These are phyloP conservation scores for Andricus quercusramuli DNA, from an alignment of 2,888 invertebrate genomes.

Conservation along the genomic window DNA sequence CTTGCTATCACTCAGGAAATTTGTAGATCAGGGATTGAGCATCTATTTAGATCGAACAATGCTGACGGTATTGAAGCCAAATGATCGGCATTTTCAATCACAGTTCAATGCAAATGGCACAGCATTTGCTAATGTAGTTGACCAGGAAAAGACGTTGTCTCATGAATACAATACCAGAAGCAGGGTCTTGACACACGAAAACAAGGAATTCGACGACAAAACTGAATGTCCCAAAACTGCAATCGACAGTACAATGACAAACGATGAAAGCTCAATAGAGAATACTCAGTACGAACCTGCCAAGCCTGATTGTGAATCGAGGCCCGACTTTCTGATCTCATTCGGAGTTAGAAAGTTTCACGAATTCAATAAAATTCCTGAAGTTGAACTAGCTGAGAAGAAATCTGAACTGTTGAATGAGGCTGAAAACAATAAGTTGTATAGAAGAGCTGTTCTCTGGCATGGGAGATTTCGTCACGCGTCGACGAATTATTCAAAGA, in stretches of 20 bases:
- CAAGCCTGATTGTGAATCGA: not conserved
- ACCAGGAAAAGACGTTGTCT: not conserved
- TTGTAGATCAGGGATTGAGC: constrained; percentile 24
- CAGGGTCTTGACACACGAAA: not conserved
- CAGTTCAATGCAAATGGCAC: too few relatives aligned
- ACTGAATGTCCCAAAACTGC: not conserved
- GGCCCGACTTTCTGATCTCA: not conserved
- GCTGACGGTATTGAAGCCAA: not conserved
- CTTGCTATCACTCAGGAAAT: constrained; percentile 39
- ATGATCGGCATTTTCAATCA: not conserved
- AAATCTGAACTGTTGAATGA: not conserved
- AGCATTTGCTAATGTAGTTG: too few relatives aligned
- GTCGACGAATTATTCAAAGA: not conserved
- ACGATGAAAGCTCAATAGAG: too few relatives aligned
- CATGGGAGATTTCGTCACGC: not conserved
- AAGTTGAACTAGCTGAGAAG: not conserved
- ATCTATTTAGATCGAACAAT: constrained; percentile 12
- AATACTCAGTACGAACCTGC: too few relatives aligned
- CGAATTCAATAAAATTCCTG: not conserved
- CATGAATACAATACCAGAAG: not conserved
- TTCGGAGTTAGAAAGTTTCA: not conserved
- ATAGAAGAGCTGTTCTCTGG: too few relatives aligned
- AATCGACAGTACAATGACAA: not conserved
- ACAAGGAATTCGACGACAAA: not conserved
- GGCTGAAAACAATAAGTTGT: too few relatives aligned